phyloP scores from a whole-genome alignment of 53 echinoderm and acorn worm genomes.

The Paracentrotus lividus region DNA sequence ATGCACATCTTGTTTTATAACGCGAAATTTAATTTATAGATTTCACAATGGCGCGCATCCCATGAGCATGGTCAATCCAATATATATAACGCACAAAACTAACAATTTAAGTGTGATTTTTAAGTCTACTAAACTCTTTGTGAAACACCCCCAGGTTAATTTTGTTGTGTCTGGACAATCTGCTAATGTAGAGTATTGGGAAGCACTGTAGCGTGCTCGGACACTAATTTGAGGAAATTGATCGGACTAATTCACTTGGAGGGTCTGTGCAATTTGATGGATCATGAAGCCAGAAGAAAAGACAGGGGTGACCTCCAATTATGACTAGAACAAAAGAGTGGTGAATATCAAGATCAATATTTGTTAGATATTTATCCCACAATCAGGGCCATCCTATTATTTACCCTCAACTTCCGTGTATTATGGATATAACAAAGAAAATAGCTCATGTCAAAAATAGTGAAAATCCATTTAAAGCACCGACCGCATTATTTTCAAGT shows the following conservation, averaged over 20 bases:
- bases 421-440: background rate
- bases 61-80: too few relatives aligned
- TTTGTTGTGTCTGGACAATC: too few relatives aligned
- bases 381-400: background rate
- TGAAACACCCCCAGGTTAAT: too few relatives aligned
- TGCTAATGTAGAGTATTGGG: too few relatives aligned
- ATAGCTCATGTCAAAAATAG: background rate
- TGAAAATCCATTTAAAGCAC: background rate
- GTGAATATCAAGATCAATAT: slow-evolving; percentile 6
- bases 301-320: slow-evolving; percentile 39
- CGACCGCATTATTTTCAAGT: background rate
- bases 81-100: too few relatives aligned
- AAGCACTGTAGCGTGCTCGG: slow-evolving; percentile 35
- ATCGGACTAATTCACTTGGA: slow-evolving; percentile 59
- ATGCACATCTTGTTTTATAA: too few relatives aligned
- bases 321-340: slow-evolving; percentile 5
- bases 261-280: slow-evolving; percentile 54
- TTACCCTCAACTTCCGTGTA: background rate
- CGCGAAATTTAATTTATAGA: too few relatives aligned
- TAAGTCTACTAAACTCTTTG: too few relatives aligned
- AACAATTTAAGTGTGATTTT: too few relatives aligned
- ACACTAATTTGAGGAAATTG: slow-evolving; percentile 56
- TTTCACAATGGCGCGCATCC: too few relatives aligned
- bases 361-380: background rate
- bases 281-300: slow-evolving; percentile 24